Conservation (phyloP, 2,113 vertebrate genomes). For the Tichodroma muraria region DNA sequence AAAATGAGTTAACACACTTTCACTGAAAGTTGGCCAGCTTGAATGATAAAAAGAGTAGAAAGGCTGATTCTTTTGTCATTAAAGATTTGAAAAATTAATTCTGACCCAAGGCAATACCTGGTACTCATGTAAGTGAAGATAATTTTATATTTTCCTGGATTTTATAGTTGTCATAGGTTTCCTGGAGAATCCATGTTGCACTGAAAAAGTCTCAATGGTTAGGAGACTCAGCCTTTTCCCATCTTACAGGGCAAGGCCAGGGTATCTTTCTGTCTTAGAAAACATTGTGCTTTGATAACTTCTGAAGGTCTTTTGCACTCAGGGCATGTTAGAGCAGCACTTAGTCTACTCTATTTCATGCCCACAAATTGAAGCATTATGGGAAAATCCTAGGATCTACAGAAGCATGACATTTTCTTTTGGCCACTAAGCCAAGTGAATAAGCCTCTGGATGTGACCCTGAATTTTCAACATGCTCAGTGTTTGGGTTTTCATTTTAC, state of each 20-base stretch:
- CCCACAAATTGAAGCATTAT: neutral
- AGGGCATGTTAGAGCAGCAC: neutral
- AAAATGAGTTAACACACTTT: neutral
- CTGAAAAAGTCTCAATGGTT: neutral
- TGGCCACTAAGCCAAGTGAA: neutral
- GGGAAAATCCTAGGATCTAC: neutral
- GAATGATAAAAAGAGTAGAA: neutral
- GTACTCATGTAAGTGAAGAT: neutral
- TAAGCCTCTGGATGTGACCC: neutral
- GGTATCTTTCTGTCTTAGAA: neutral
- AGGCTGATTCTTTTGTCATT: neutral
- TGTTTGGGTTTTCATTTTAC: neutral
- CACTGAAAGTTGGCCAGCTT: neutral
- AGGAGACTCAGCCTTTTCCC: neutral
- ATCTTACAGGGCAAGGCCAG: neutral
- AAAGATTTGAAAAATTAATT: neutral
- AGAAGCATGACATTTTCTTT: neutral
- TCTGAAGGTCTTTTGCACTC: neutral
- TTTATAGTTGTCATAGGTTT: neutral
- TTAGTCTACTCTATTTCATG: neutral
- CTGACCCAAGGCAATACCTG: neutral
- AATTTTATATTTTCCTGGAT: neutral
- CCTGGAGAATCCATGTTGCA: neutral
- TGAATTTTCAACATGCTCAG: rapidly evolving
- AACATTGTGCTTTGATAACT: neutral